phyloP scores from a whole-genome alignment of 2,113 vertebrate genomes.

The Gallinago media region DNA sequence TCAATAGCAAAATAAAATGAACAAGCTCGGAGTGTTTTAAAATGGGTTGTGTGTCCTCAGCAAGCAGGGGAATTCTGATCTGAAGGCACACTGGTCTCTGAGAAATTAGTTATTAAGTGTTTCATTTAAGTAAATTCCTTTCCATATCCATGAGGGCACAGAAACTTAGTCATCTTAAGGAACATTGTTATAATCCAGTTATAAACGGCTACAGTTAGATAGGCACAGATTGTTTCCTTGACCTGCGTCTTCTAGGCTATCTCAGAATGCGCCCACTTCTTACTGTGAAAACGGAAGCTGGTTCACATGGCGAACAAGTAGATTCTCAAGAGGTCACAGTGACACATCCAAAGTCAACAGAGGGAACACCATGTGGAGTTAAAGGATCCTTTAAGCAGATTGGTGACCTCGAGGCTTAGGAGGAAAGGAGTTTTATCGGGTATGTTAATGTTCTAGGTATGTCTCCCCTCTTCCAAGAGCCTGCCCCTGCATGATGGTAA shows the following conservation, averaged over 20 bases:
- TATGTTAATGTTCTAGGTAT: rapidly evolving
- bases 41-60: not conserved
- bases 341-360: not conserved
- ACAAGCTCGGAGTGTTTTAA: not conserved
- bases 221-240: not conserved
- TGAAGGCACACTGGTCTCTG: not conserved
- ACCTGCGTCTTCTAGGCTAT: not conserved
- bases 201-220: not conserved
- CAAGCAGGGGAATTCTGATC: not conserved
- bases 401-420: not conserved
- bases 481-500: not conserved
- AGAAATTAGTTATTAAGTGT: not conserved
- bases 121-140: not conserved
- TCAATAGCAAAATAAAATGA: not conserved
- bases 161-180: not conserved
- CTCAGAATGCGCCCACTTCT: not conserved
- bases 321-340: not conserved
- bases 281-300: not conserved
- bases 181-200: not conserved
- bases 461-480: not conserved
- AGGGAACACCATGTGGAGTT: not conserved
- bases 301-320: not conserved
- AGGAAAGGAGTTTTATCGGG: not conserved
- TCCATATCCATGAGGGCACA: not conserved
- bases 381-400: not conserved